phyloP scores from a whole-genome alignment of 2,113 vertebrate species.

The rabbit (Oryctolagus cuniculus) region mOryCun1.1 NC_091441.1:12634501-12635000 shows the following conservation, averaged over 20 bases:
- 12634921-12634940: not conserved
- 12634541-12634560: not conserved
- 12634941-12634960: not conserved
- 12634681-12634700: not conserved
- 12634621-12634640: not conserved
- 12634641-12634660: not conserved
- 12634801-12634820: not conserved
- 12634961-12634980: not conserved
- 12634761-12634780: not conserved
- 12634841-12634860: constrained; percentile 42
- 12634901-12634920: not conserved
- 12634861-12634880: not conserved
- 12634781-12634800: not conserved
- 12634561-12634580: constrained; percentile 34
- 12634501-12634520: not conserved
- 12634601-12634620: not conserved
- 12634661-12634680: not conserved
- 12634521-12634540: not conserved
- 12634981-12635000: not conserved
- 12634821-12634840: not conserved
- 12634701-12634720: not conserved
- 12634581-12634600: constrained; percentile 5
- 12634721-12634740: constrained; percentile 18
- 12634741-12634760: constrained; percentile 8
- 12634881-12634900: constrained; percentile 13